Percentiles rank a stretch among this genome's conserved stretches.
Conservation (phyloP, 2,888 invertebrate species). For the Tipula confusa region DNA sequence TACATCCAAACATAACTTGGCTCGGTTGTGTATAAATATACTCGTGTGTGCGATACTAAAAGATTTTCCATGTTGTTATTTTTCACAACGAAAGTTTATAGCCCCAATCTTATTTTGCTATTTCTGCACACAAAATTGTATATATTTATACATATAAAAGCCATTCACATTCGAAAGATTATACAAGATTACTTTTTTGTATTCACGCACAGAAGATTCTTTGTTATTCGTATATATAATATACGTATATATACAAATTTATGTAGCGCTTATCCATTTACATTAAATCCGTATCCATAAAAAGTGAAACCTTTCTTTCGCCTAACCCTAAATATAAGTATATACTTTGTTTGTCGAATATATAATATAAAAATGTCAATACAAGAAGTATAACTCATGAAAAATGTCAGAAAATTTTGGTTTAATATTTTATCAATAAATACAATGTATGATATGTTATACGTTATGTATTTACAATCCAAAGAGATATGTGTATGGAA, state of each 20-base stretch:
- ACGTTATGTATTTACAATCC: too few relatives aligned
- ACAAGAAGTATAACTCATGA: too few relatives aligned
- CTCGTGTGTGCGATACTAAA: not conserved
- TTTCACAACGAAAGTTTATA: not conserved
- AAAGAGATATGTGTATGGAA: too few relatives aligned
- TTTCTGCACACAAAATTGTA: not conserved
- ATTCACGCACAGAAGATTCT: not conserved
- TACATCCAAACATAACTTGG: not conserved
- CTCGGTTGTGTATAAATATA: not conserved
- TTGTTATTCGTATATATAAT: not conserved
- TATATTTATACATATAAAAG: not conserved
- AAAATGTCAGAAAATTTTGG: too few relatives aligned
- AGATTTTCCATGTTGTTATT: not conserved
- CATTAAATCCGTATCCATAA: not conserved
- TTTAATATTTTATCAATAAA: too few relatives aligned
- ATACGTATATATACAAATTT: not conserved
- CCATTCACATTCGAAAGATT: not conserved
- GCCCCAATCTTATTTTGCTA: not conserved
- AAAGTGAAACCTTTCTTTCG: too few relatives aligned
- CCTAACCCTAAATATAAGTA: too few relatives aligned
- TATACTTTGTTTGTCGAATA: too few relatives aligned
- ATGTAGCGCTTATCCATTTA: not conserved
- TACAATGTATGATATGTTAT: too few relatives aligned
- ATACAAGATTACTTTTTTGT: not conserved
- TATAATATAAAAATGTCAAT: too few relatives aligned